These are phyloP conservation scores for Calonectris borealis DNA, from an alignment of 2,113 vertebrate species.

Conservation along the genomic window DNA sequence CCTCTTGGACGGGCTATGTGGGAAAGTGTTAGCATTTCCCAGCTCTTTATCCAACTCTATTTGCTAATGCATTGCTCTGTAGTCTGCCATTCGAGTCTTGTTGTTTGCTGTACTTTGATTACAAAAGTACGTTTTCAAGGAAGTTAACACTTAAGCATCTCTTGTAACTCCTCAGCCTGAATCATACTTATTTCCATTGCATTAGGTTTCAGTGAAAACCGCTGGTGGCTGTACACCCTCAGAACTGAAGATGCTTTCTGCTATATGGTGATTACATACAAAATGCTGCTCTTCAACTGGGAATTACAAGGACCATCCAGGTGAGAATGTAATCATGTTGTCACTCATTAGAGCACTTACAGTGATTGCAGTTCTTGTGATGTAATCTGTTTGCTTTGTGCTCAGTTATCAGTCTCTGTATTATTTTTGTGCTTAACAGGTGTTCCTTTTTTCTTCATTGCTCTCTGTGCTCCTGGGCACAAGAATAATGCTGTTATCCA, in stretches of 20 bases:
- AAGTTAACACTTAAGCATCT: background rate
- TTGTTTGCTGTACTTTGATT: background rate
- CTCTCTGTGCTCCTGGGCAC: background rate
- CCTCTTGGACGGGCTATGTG: background rate
- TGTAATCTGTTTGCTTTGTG: background rate
- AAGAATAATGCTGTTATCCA: background rate
- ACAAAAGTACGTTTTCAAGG: background rate
- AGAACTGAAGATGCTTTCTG: background rate
- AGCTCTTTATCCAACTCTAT: background rate
- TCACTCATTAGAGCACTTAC: background rate
- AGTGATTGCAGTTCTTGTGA: background rate
- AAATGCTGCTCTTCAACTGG: background rate
- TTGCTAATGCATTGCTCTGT: background rate
- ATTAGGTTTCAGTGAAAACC: background rate
- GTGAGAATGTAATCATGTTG: background rate
- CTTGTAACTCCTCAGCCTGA: background rate
- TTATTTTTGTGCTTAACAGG: background rate
- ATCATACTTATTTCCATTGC: background rate
- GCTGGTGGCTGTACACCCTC: background rate
- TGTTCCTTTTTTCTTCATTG: accelerated
- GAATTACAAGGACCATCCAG: background rate
- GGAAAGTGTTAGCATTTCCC: background rate
- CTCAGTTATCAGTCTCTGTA: background rate
- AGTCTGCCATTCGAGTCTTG: background rate
- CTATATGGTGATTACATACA: accelerated